phyloP scores from a whole-genome alignment of 2,888 invertebrate species.

The Sialis lutaria region DNA sequence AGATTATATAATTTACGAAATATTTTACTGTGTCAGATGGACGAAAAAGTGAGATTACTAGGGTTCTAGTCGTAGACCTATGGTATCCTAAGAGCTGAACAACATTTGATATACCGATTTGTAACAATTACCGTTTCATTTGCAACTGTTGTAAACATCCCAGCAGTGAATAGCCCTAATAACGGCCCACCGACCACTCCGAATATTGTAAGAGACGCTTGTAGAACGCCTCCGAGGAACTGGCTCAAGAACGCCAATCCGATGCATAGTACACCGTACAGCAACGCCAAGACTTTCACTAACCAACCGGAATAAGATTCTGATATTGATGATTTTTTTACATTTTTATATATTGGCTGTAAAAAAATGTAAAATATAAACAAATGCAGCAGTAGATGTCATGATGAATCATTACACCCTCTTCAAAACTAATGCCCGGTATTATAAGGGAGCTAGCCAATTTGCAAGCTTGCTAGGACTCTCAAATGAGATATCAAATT shows the following conservation, averaged over 20 bases:
- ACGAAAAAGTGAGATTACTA: no score
- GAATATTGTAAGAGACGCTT: slow-evolving; percentile 70
- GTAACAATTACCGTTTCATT: slow-evolving; percentile 39
- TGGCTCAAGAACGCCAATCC: slow-evolving; percentile 70
- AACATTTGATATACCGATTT: no score
- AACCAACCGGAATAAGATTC: slow-evolving; percentile 30
- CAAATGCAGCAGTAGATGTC: not conserved
- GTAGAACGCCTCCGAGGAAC: slow-evolving; percentile 70
- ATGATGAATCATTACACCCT: not conserved
- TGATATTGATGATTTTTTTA: slow-evolving; percentile 21
- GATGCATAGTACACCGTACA: slow-evolving; percentile 59
- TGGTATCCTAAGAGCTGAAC: no score
- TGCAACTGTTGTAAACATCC: slow-evolving; percentile 60
- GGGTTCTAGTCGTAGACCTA: no score
- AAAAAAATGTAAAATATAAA: slow-evolving; percentile 10
- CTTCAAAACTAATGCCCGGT: no score
- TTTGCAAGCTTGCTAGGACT: no score
- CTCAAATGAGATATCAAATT: no score
- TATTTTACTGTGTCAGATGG: no score
- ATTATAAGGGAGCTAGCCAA: no score
- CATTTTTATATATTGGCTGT: slow-evolving; percentile 22
- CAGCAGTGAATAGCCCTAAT: slow-evolving; percentile 69
- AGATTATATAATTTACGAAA: no score
- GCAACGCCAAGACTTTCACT: slow-evolving; percentile 49
- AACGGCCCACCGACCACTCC: slow-evolving; percentile 77